These are phyloP conservation scores for Caenorhabditis sp. DNA, from an alignment of 2,888 invertebrate genomes.

Conservation along the genomic window DNA sequence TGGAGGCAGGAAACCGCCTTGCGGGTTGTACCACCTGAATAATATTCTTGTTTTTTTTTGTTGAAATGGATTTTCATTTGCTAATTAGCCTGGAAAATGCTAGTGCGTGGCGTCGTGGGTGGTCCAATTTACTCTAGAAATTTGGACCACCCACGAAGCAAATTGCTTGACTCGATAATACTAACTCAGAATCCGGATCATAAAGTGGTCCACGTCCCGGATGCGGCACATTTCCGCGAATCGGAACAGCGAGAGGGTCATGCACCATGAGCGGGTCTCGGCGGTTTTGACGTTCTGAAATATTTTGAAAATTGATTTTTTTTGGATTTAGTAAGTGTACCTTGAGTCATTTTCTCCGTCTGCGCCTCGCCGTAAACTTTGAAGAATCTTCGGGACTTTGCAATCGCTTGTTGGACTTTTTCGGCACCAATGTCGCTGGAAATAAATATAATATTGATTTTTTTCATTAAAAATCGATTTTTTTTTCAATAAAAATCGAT, in stretches of 20 bases:
- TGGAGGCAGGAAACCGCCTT: conserved; percentile 38
- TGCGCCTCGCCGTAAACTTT: conserved; percentile 33
- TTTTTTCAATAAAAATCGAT: too few relatives aligned
- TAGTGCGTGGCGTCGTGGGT: too few relatives aligned
- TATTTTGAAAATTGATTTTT: too few relatives aligned
- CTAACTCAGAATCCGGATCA: conserved; percentile 47
- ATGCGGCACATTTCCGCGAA: neutral
- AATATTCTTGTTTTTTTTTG: neutral
- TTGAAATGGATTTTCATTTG: too few relatives aligned
- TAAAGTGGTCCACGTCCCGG: conserved; percentile 13
- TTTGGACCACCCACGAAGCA: too few relatives aligned
- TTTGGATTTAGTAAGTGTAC: too few relatives aligned
- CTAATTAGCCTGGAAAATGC: too few relatives aligned
- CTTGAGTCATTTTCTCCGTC: neutral
- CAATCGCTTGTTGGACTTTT: conserved; percentile 32
- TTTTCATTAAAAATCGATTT: too few relatives aligned
- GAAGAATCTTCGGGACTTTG: conserved; percentile 22
- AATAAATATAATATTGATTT: neutral
- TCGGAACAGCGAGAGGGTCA: neutral
- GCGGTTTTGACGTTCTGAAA: neutral
- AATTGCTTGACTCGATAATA: neutral
- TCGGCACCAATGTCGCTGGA: conserved; percentile 37
- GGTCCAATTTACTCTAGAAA: too few relatives aligned
- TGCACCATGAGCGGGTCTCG: neutral
- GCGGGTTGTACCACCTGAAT: conserved; percentile 38